These are phyloP conservation scores for Philhelius pedissequus DNA, from an alignment of 2,888 invertebrate genomes.

Conservation along the genomic window DNA sequence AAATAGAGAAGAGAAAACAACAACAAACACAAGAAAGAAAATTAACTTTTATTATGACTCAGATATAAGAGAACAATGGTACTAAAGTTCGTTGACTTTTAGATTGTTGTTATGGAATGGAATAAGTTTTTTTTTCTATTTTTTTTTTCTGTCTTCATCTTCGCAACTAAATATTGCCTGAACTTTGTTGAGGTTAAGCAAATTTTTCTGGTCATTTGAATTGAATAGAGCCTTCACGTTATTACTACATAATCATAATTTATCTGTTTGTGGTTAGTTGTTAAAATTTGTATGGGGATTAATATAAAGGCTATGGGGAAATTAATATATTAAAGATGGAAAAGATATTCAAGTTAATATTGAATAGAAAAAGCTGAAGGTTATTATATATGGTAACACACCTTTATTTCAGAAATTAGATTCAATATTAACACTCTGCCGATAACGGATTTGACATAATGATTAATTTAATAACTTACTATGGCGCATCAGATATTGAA, in stretches of 20 bases:
- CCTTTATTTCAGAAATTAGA: neutral
- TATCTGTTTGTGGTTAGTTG: neutral
- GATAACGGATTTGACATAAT: neutral
- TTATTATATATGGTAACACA: neutral
- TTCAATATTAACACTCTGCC: neutral
- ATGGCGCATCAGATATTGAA: neutral
- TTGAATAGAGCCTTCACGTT: neutral
- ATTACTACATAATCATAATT: neutral
- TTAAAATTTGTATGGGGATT: neutral
- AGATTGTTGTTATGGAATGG: neutral
- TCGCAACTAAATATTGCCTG: neutral
- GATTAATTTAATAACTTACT: neutral
- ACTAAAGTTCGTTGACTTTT: neutral
- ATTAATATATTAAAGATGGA: neutral
- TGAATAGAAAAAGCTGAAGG: neutral
- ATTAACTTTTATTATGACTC: slow-evolving; percentile 6
- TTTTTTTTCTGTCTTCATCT: neutral
- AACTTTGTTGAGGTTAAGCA: neutral
- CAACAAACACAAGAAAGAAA: neutral
- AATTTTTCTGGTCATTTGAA: neutral
- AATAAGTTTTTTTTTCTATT: neutral
- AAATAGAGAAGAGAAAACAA: neutral
- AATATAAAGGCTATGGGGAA: neutral
- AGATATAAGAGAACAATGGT: neutral
- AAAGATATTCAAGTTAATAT: neutral